These are phyloP conservation scores for Cyclophora albipunctata DNA, from an alignment of 2,888 invertebrate genomes.

Conservation along the genomic window DNA sequence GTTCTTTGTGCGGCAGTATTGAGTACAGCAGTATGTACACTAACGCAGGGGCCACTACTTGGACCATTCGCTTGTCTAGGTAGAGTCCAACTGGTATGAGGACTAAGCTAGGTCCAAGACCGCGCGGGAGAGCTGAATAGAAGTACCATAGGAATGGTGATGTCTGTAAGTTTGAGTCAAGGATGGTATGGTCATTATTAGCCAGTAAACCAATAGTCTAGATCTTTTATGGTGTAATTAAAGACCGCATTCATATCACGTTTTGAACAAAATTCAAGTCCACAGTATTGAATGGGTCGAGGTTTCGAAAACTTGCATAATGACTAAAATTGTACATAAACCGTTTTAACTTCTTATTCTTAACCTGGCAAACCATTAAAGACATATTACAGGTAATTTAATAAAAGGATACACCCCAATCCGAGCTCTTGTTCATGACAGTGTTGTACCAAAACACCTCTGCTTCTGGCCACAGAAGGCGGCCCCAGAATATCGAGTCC, in stretches of 20 bases:
- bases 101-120: slow-evolving; percentile 86
- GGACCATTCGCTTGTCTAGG: slow-evolving; percentile 82
- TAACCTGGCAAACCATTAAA: no score
- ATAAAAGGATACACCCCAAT: slow-evolving; percentile 97
- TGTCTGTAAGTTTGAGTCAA: slow-evolving; percentile 74
- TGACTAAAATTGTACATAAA: no score
- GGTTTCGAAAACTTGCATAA: no score
- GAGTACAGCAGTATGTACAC: slow-evolving; percentile 93
- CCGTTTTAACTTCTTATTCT: no score
- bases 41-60: slow-evolving; percentile 81
- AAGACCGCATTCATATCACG: no score
- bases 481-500: slow-evolving; percentile 95
- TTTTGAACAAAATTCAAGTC: no score
- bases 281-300: no score
- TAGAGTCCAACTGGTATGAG: slow-evolving; percentile 86
- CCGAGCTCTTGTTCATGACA: slow-evolving; percentile 92
- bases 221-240: no score
- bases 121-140: slow-evolving; percentile 96
- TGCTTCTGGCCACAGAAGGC: slow-evolving; percentile 96
- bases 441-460: slow-evolving; percentile 98
- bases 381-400: neutral
- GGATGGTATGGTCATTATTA: neutral
- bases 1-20: slow-evolving; percentile 96
- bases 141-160: slow-evolving; percentile 98
- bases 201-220: no score